Conservation (phyloP, 2,888 invertebrate genomes). For the Lutraria lutraria region DNA sequence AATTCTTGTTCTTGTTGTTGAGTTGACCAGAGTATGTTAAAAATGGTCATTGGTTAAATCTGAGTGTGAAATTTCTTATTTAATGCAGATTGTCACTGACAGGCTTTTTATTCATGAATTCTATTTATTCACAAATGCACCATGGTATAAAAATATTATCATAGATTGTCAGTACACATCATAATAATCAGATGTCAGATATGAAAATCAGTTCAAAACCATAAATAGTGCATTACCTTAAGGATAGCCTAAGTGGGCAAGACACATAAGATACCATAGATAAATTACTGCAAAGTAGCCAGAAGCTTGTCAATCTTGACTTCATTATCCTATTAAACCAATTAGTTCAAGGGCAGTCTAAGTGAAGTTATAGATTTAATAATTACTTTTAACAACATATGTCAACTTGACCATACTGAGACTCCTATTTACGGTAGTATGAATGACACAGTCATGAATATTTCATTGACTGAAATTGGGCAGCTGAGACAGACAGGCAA, state of each 20-base stretch:
- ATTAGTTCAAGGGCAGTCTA: not conserved
- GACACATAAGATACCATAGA: not conserved
- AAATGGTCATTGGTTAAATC: no score
- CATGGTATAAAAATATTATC: not conserved
- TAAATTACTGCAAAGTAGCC: not conserved
- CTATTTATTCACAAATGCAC: no score
- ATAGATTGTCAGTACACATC: not conserved
- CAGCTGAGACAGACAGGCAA: not conserved
- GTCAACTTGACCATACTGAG: not conserved
- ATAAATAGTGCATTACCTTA: not conserved
- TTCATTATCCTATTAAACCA: not conserved
- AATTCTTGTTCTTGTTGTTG: no score
- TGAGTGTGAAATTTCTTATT: no score
- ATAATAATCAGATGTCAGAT: not conserved
- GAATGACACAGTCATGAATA: not conserved
- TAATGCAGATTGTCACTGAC: no score
- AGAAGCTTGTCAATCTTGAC: not conserved
- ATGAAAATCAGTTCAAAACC: constrained; percentile 7
- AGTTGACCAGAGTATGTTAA: no score
- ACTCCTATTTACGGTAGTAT: not conserved
- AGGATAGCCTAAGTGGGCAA: not conserved
- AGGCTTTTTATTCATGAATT: no score
- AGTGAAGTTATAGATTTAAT: constrained; percentile 1
- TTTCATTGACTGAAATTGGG: not conserved
- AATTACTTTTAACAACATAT: not conserved